Evolutionary conservation across 2,888 invertebrate species (phyloP).

Genomic region (Prenolepis imparis): DNA sequence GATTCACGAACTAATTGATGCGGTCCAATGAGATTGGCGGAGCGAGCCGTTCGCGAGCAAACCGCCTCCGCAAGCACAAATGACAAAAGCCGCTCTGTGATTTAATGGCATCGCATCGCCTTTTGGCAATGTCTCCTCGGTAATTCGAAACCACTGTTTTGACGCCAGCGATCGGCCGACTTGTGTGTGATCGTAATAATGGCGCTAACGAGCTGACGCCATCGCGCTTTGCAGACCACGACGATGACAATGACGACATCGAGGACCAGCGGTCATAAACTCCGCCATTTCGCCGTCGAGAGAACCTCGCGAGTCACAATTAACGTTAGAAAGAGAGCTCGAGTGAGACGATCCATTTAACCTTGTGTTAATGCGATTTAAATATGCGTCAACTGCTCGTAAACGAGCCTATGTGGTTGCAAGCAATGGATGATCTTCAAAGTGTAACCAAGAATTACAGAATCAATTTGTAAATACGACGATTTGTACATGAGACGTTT

Average conservation of each 20-base stretch:
- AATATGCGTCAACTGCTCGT: slow-evolving; percentile 41
- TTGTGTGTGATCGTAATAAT: slow-evolving; percentile 50
- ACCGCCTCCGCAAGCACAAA: slow-evolving; percentile 24
- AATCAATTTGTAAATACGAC: slow-evolving; percentile 1
- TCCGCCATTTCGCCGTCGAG: neutral
- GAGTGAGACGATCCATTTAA: slow-evolving; percentile 30
- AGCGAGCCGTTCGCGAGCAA: neutral
- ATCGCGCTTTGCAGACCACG: slow-evolving; percentile 36
- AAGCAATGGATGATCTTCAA: neutral
- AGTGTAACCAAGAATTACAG: neutral
- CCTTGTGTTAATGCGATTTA: slow-evolving; percentile 43
- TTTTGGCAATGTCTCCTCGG: slow-evolving; percentile 59
- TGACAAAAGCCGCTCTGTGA: slow-evolving; percentile 62
- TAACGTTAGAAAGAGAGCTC: slow-evolving; percentile 11
- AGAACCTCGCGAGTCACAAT: slow-evolving; percentile 37
- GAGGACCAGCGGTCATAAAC: slow-evolving; percentile 25
- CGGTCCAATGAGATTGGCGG: slow-evolving; percentile 26
- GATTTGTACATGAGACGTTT: neutral
- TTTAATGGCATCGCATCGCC: slow-evolving; percentile 61
- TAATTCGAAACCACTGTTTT: slow-evolving; percentile 70
- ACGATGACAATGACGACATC: slow-evolving; percentile 26
- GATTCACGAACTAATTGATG: slow-evolving; percentile 46
- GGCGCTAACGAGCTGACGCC: slow-evolving; percentile 64
- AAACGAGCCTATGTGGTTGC: slow-evolving; percentile 15
- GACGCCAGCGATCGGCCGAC: slow-evolving; percentile 48